phyloP scores from a whole-genome alignment of 2,797 vertebrate genomes.

The Sphenopsis melanotis region DNA sequence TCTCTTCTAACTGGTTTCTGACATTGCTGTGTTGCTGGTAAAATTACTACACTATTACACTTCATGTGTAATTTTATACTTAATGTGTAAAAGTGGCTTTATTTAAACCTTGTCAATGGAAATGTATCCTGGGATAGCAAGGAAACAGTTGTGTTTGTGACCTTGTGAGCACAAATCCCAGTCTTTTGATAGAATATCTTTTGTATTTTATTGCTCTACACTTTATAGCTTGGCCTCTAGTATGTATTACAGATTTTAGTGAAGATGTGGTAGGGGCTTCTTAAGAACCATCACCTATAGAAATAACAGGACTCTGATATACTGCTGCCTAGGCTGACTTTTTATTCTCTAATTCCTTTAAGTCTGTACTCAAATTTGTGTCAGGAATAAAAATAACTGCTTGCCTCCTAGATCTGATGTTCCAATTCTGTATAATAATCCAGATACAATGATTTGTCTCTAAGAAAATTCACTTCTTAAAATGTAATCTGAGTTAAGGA shows the following conservation, averaged over 20 bases:
- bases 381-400: not conserved
- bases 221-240: not conserved
- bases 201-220: not conserved
- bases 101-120: not conserved
- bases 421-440: not conserved
- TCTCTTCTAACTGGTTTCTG: not conserved
- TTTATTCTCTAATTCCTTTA: not conserved
- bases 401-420: not conserved
- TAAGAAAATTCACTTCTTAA: not conserved
- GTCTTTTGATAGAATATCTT: not conserved
- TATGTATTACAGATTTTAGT: not conserved
- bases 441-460: not conserved
- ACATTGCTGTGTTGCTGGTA: not conserved
- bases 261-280: not conserved
- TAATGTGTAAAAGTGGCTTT: not conserved
- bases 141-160: not conserved
- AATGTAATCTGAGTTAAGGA: not conserved
- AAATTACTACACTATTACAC: not conserved
- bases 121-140: not conserved
- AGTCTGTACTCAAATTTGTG: not conserved
- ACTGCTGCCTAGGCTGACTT: not conserved
- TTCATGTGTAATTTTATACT: not conserved
- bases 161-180: not conserved
- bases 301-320: not conserved
- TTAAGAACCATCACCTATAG: not conserved